Conservation (phyloP, 2,797 vertebrate genomes). For the Epinephelus awoara region DNA sequence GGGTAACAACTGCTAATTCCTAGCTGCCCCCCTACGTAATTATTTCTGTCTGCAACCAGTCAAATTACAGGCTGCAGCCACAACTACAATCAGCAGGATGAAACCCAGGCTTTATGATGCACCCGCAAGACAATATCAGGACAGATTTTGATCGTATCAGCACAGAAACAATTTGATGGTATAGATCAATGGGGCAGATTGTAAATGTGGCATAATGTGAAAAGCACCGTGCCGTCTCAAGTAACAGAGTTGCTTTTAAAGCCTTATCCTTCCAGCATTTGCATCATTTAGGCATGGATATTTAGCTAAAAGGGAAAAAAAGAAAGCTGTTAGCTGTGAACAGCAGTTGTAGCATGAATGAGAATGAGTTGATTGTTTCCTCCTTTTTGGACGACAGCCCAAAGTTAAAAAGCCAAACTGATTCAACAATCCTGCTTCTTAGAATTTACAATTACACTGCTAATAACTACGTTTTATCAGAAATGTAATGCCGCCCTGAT, state of each 20-base stretch:
- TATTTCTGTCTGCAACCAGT: slow-evolving; percentile 42
- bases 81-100: slow-evolving; percentile 40
- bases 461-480: not conserved
- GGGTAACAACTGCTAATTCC: slow-evolving; percentile 42
- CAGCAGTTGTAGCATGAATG: not conserved
- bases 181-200: not conserved
- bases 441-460: not conserved
- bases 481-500: not conserved
- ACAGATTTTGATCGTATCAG: slow-evolving; percentile 11
- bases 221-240: not conserved
- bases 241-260: slow-evolving; percentile 8
- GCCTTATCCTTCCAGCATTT: not conserved
- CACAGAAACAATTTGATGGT: not conserved
- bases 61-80: slow-evolving; percentile 57
- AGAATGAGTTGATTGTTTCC: not conserved
- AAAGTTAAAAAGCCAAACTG: not conserved
- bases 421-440: not conserved
- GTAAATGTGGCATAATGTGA: not conserved
- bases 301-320: not conserved
- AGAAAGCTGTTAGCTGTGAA: not conserved
- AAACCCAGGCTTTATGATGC: slow-evolving; percentile 9
- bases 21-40: slow-evolving; percentile 35
- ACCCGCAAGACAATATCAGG: slow-evolving; percentile 3
- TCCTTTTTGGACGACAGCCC: not conserved
- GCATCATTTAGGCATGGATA: not conserved